These are phyloP conservation scores for Leptopilina drosophilae DNA, from an alignment of 2,888 invertebrate species.

Conservation along the genomic window DNA sequence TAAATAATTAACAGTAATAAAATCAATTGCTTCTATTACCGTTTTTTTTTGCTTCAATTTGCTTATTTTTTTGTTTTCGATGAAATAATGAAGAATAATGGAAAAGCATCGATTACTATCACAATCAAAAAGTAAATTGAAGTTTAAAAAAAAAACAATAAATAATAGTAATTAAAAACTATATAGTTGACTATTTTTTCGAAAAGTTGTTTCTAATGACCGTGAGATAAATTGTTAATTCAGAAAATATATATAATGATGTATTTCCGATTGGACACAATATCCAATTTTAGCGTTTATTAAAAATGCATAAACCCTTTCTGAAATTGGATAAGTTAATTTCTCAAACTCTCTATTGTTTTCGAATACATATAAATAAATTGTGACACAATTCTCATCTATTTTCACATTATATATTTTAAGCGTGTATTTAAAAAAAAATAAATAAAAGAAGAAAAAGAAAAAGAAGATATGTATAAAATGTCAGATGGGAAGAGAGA, in stretches of 20 bases:
- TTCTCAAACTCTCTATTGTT: background rate
- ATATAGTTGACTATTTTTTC: background rate
- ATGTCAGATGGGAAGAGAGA: background rate
- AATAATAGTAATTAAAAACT: background rate
- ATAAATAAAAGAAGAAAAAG: background rate
- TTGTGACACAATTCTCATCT: background rate
- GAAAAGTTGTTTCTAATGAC: background rate
- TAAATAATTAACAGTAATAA: no score
- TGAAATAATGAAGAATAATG: no score
- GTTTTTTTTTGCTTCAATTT: no score
- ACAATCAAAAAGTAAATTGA: no score
- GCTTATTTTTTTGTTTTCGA: no score
- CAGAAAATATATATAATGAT: background rate
- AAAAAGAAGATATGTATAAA: no score
- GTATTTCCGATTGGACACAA: conserved; percentile 6
- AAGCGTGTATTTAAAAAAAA: background rate
- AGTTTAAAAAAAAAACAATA: background rate
- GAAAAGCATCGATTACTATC: no score
- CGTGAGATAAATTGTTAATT: conserved; percentile 10
- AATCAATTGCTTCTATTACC: no score
- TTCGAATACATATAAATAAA: background rate
- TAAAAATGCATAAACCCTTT: background rate
- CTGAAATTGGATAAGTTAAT: conserved; percentile 3
- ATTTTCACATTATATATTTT: background rate
- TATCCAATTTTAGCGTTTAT: conserved; percentile 3